Conservation (phyloP, 2,797 vertebrate species). For the Acrossocheilus fasciatus region DNA sequence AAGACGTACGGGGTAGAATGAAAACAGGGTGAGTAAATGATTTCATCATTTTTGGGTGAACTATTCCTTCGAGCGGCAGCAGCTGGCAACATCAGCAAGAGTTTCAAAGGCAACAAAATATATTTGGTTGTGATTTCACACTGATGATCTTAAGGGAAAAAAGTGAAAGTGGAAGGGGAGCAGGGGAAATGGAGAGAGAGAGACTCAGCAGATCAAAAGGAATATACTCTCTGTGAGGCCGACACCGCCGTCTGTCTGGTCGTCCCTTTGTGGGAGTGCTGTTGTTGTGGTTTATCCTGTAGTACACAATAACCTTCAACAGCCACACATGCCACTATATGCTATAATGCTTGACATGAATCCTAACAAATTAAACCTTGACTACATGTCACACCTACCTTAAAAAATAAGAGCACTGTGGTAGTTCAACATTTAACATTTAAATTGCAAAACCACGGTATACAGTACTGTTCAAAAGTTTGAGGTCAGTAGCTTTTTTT, state of each 20-base stretch:
- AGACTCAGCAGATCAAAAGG: conserved; percentile 39
- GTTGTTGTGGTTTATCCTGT: conserved; percentile 29
- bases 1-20: background rate
- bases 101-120: conserved; percentile 26
- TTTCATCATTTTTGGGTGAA: conserved; percentile 31
- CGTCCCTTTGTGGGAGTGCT: conserved; percentile 15
- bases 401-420: background rate
- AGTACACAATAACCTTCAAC: conserved; percentile 45
- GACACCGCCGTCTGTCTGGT: conserved; percentile 28
- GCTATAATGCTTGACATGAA: background rate
- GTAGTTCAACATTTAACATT: background rate
- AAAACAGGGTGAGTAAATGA: conserved; percentile 5
- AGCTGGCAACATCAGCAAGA: conserved; percentile 39
- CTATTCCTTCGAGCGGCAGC: conserved; percentile 10
- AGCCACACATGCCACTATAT: background rate
- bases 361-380: background rate
- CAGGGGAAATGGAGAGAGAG: background rate
- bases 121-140: conserved; percentile 36
- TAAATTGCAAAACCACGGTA: background rate
- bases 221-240: conserved; percentile 53
- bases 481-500: background rate
- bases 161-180: conserved; percentile 9
- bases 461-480: background rate
- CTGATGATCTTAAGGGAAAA: conserved; percentile 22
- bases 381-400: background rate